Evolutionary conservation across 1,140 invertebrate genomes (phyloP), one percentile per base, ranked within the genome.

Genomic region (Steinernema feltiae): DNA sequence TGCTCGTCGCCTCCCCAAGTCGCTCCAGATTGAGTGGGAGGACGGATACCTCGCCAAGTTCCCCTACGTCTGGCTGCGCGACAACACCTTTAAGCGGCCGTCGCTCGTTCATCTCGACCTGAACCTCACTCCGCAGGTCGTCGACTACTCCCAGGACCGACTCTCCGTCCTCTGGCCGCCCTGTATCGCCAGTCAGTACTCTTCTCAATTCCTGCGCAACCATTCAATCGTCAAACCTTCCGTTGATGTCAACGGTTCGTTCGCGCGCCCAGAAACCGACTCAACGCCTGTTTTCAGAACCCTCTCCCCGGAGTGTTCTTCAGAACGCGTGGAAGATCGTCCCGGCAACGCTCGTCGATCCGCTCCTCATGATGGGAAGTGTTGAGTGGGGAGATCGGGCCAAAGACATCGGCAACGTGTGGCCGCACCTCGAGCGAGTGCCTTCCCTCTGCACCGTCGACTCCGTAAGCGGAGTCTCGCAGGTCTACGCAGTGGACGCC

Each of bases 51-150:
- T 48, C 24, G 76, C 74, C 46, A 32, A 77, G 3, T 77, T 77
- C 75, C 70, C 76, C 76, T 77, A 77, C 75, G 75, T 77, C 35
- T 77, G 76, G 76, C 76, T 77, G 48, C 70, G 76, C 30, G 76
- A 77, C 76, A 77, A 78, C 76, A 48, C 69, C 24, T 30, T 69
- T 21, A 15, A 29, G 76, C 71, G 76, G 24, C 76, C 74, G 2
- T 78, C 76, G 32, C 76, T 77, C 2, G n/a, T 77, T 15, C 74
- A 77, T 30, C 41, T 77, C n/a, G 74, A 77, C 48, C 41, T 77
- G 48, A 24, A 77, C 48, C 21, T 71, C 18, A 70, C 30, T 21
- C 71, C 71, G 15, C 29, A 77, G 75, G 76, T 27, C 3, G 32
- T 77, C 3, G 69, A 76, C 27, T 30, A 32, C 32, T 29, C 46